phyloP scores from a whole-genome alignment of 2,888 invertebrate genomes.

The Lissocephala sabroskyi region DNA sequence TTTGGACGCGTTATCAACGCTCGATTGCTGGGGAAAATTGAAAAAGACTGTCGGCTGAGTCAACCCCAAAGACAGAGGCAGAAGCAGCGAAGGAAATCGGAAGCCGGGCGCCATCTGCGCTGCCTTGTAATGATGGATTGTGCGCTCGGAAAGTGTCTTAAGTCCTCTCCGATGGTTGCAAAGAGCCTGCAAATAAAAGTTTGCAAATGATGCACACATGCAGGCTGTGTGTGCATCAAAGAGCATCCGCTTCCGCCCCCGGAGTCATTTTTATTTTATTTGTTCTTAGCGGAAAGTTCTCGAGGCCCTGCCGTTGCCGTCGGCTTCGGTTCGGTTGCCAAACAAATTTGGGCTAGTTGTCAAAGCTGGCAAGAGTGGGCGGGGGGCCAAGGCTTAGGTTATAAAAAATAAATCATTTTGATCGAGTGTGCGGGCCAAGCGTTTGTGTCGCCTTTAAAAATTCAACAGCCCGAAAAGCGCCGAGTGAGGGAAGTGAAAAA shows the following conservation, averaged over 20 bases:
- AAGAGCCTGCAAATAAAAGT: conserved; percentile 28
- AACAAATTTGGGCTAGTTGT: conserved; percentile 35
- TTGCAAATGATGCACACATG: conserved; percentile 33
- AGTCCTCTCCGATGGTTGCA: conserved; percentile 20
- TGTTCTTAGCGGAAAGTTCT: neutral
- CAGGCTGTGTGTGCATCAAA: no score
- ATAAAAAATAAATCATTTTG: conserved; percentile 52
- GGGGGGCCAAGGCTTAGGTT: conserved; percentile 20
- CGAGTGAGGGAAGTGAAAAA: neutral
- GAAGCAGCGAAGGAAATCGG: neutral
- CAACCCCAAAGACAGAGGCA: conserved; percentile 1
- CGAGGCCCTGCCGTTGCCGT: neutral
- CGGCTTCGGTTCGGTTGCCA: conserved; percentile 2
- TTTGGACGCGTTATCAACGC: conserved; percentile 62
- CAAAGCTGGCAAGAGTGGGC: conserved; percentile 2
- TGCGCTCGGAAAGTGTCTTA: conserved; percentile 41
- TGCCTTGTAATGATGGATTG: conserved; percentile 50
- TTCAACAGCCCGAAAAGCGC: neutral
- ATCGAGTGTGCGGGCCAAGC: conserved; percentile 36
- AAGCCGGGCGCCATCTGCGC: conserved; percentile 7
- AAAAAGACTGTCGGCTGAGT: conserved; percentile 55
- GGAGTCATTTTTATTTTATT: neutral
- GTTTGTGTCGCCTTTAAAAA: conserved; percentile 15
- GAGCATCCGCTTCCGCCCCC: no score
- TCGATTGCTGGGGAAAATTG: conserved; percentile 59